Conservation (phyloP, 2,797 vertebrate species). For the Betta splendens region DNA sequence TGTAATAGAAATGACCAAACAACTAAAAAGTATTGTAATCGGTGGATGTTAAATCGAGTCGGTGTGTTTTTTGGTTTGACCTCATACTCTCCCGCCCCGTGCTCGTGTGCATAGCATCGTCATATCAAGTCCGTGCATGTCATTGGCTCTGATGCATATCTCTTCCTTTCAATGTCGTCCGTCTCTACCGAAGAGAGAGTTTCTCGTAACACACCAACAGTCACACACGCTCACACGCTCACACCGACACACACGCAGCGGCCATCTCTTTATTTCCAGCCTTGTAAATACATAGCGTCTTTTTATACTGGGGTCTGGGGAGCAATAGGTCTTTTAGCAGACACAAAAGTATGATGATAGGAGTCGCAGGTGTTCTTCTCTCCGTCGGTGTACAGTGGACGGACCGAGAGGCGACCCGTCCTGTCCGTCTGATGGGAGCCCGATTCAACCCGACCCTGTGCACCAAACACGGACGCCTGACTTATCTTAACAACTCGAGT, state of each 20-base stretch:
- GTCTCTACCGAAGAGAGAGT: constrained; percentile 53
- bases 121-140: constrained; percentile 55
- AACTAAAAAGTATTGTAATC: constrained; percentile 41
- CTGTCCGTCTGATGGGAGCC: constrained; percentile 53
- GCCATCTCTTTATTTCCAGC: constrained; percentile 83
- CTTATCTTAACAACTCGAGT: constrained; percentile 78
- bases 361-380: constrained; percentile 53
- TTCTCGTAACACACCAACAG: constrained; percentile 29
- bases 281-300: constrained; percentile 91
- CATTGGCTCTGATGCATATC: constrained; percentile 45
- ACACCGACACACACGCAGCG: constrained; percentile 44
- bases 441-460: constrained; percentile 56
- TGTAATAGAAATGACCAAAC: constrained; percentile 55
- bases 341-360: constrained; percentile 74
- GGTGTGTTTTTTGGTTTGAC: constrained; percentile 21
- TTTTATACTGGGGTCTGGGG: constrained; percentile 74
- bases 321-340: constrained; percentile 81
- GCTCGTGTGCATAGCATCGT: constrained; percentile 51
- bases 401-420: constrained; percentile 37
- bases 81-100: constrained; percentile 42
- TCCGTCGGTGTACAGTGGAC: constrained; percentile 60
- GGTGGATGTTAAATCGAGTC: constrained; percentile 30
- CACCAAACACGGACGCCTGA: constrained; percentile 68
- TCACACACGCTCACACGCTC: constrained; percentile 16
- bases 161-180: constrained; percentile 55